A percentile compares a stretch with the other conserved stretches of the same genome.
phyloP scores from a whole-genome alignment of 1,140 invertebrate genomes.

The Nautilus pompilius region DNA sequence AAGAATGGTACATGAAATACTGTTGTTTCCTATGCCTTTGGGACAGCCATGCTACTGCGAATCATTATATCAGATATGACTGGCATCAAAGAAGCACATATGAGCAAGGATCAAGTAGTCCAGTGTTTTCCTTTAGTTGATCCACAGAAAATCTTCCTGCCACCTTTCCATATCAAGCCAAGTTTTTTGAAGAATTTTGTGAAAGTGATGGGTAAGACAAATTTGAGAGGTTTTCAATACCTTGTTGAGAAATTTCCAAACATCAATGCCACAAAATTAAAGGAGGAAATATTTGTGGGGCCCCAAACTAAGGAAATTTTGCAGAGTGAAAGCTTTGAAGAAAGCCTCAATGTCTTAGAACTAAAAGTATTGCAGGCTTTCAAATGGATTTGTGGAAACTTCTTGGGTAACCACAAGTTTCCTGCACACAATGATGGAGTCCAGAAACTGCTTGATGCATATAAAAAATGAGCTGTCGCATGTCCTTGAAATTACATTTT shows the following conservation, averaged over 20 bases:
- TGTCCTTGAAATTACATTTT: too few species aligned
- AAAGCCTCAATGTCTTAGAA: background rate
- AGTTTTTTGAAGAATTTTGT: background rate
- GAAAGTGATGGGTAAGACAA: background rate
- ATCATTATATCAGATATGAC: background rate
- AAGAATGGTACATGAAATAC: background rate
- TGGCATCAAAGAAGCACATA: background rate
- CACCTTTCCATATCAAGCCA: background rate
- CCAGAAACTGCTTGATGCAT: background rate
- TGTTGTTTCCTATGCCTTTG: background rate
- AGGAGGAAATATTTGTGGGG: background rate
- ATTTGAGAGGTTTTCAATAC: background rate
- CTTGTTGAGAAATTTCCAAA: background rate
- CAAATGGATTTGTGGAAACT: background rate
- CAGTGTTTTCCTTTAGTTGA: background rate
- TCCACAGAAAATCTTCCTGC: background rate
- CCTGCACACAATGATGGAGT: background rate
- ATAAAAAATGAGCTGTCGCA: background rate
- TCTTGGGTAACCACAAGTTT: background rate
- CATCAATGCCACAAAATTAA: background rate
- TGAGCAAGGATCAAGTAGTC: background rate
- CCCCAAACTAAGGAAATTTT: background rate
- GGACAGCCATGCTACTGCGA: background rate
- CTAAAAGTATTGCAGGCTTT: background rate
- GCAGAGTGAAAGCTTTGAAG: background rate